Conservation (phyloP, 2,797 vertebrate species). For the Melanotaenia boesemani region DNA sequence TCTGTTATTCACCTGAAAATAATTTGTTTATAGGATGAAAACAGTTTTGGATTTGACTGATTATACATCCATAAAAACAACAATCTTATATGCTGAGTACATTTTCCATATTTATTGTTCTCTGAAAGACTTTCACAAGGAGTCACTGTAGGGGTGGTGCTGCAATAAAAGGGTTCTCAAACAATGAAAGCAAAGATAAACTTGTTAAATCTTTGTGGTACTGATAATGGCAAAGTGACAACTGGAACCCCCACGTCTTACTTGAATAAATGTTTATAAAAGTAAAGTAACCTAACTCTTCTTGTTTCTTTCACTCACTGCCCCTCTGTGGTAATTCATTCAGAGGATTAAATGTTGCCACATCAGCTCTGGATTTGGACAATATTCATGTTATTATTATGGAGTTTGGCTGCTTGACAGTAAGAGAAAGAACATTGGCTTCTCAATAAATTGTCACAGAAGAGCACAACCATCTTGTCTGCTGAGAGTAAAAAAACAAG, state of each 20-base stretch:
- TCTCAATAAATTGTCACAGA: background rate
- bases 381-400: constrained; percentile 53
- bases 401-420: constrained; percentile 58
- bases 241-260: constrained; percentile 32
- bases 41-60: background rate
- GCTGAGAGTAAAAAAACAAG: background rate
- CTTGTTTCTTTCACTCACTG: constrained; percentile 22
- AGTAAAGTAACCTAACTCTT: constrained; percentile 30
- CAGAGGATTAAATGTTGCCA: constrained; percentile 77
- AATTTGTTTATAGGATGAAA: background rate
- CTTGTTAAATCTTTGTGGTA: constrained; percentile 19
- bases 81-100: background rate
- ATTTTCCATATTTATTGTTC: background rate
- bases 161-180: constrained; percentile 23
- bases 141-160: background rate
- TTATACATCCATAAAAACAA: background rate
- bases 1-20: background rate
- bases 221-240: constrained; percentile 35
- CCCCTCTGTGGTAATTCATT: constrained; percentile 76
- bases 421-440: constrained; percentile 57
- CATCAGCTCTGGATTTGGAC: constrained; percentile 66
- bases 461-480: background rate
- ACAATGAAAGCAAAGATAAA: constrained; percentile 29
- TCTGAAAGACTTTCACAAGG: constrained; percentile 3
- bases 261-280: constrained; percentile 49